Evolutionary conservation across 2,113 vertebrate genomes (phyloP), one percentile per base, ranked within the genome.

Genomic region (Hirundichthys speculiger): DNA sequence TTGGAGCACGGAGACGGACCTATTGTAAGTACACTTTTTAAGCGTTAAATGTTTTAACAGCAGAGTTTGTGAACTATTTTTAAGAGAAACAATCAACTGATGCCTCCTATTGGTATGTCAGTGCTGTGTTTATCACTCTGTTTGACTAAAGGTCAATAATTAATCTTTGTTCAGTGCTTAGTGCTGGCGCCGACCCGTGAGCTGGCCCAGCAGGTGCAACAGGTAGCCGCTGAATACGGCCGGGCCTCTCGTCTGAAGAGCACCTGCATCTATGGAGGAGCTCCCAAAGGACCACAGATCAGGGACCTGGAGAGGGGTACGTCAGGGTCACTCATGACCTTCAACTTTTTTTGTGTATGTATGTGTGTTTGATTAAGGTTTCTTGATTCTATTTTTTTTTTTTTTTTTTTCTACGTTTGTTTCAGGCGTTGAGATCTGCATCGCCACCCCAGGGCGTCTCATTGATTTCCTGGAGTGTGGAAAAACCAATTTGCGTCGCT

Each of bases 201-300:
- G 77, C 86, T 99, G 92, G 97, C 97, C 56, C 97, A 99, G 46
- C 97, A 99, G 85, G 97, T 99, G 75, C 97, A 99, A 86, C 96
- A 99, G 60, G 97, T 99, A 5, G 96, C 97, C 54, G 96, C 95
- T 39, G 97, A 99, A 46, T 99, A 98, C 2, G 96, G 97, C 69
- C 90, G 96, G 80, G 95, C 95, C 0, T 99, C 97, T 41, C 96
- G 95, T 27, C 92, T 99, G 64, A 99, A 96, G 91, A 96, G 92
- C 52, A 98, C 97, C 0, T 99, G 97, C 66, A 97, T 99, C 83
- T 99, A 99, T 25, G 97, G 97, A 30, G 97, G 97, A 11, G 97
- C 97, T 58, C 97, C 97, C 14, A 99, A 98, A 87, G 97, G 97
- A 82, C 97, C 97, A 43, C 97, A 99, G 5, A 96, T 99, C 59